A percentile compares a stretch with the other conserved stretches of the same genome.
These are phyloP conservation scores for Lepidonotus clava DNA, from an alignment of 2,888 invertebrate genomes.

Conservation along the genomic window DNA sequence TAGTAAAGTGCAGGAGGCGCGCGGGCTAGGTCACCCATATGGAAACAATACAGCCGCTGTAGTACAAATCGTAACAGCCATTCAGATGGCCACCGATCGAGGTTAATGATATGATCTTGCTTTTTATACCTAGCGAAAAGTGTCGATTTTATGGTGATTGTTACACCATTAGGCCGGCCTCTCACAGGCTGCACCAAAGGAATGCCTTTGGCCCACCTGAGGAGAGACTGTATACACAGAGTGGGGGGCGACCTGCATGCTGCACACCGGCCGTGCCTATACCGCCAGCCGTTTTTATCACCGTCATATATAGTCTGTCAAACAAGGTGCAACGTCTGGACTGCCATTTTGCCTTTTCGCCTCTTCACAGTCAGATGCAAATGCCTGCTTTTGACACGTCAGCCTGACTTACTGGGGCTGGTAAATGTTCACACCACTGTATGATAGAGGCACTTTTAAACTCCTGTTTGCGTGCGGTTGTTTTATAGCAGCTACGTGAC, in stretches of 20 bases:
- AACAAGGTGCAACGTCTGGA: not conserved
- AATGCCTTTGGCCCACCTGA: not conserved
- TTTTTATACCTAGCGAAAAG: slow-evolving; percentile 41
- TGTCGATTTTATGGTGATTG: slow-evolving; percentile 54
- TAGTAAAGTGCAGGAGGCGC: not conserved
- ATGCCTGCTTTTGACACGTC: slow-evolving; percentile 17
- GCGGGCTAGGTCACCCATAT: slow-evolving; percentile 29
- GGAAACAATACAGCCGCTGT: not conserved
- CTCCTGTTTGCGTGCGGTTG: too few relatives aligned
- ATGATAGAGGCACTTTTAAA: too few relatives aligned
- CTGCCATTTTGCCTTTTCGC: slow-evolving; percentile 1
- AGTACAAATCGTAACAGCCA: slow-evolving; percentile 27
- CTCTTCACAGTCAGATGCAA: not conserved
- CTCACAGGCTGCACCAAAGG: not conserved
- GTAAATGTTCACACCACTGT: too few relatives aligned
- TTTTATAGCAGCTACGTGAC: not conserved
- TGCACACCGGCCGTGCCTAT: not conserved
- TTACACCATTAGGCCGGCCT: slow-evolving; percentile 34
- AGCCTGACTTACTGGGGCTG: too few relatives aligned
- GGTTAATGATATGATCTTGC: slow-evolving; percentile 53
- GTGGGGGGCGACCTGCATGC: not conserved
- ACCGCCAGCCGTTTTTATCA: not conserved
- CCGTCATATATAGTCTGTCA: slow-evolving; percentile 24
- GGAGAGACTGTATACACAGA: not conserved
- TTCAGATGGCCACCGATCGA: slow-evolving; percentile 15